Percentiles rank a stretch among this genome's conserved stretches.
phyloP scores from a whole-genome alignment of 2,888 invertebrate genomes.

The Lasioglossum oenotherae region DNA sequence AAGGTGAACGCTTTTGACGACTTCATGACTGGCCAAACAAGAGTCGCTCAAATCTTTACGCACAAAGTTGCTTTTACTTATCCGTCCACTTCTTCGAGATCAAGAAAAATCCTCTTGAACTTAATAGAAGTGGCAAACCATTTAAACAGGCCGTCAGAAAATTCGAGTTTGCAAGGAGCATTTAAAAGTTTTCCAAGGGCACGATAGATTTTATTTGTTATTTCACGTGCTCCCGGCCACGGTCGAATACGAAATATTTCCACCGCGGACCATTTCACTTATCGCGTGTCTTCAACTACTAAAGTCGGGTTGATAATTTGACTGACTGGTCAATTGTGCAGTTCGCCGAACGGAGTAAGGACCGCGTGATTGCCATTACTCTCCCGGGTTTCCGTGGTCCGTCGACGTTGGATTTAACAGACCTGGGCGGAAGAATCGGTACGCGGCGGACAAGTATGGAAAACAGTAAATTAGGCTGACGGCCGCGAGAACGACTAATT shows the following conservation, averaged over 20 bases:
- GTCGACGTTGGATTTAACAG: not conserved
- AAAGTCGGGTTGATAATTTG: not conserved
- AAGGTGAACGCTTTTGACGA: too few relatives aligned
- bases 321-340: not conserved
- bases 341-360: not conserved
- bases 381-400: not conserved
- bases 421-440: not conserved
- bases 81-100: too few relatives aligned
- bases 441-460: not conserved
- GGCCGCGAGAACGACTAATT: conserved; percentile 22
- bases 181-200: not conserved
- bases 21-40: too few relatives aligned
- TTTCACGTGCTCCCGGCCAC: not conserved
- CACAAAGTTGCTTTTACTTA: not conserved
- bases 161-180: not conserved
- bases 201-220: not conserved
- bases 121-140: not conserved
- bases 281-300: not conserved
- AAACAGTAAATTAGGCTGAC: not conserved
- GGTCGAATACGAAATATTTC: not conserved
- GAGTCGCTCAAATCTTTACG: too few relatives aligned
- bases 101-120: too few relatives aligned
- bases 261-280: not conserved
- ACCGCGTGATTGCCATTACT: not conserved
- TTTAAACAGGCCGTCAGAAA: not conserved